These are phyloP conservation scores for Drosophila anomalata DNA, from an alignment of 2,888 invertebrate species.

Conservation along the genomic window DNA sequence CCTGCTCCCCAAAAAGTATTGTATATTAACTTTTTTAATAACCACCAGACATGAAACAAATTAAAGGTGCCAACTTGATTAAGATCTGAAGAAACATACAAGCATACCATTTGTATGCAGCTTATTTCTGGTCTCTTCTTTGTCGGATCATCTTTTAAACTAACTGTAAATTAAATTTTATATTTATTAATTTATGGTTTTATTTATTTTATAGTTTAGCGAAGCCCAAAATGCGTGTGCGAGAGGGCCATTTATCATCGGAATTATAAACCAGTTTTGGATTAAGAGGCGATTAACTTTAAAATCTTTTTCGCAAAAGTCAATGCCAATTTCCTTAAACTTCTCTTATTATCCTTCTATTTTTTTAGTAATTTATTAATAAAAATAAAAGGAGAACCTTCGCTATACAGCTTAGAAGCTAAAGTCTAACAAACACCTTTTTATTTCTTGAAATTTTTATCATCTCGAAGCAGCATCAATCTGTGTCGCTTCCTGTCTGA, in stretches of 20 bases:
- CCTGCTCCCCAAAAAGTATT: slow-evolving; percentile 3
- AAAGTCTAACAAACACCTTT: neutral
- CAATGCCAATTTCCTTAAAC: slow-evolving; percentile 34
- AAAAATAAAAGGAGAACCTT: slow-evolving; percentile 14
- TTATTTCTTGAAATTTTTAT: neutral
- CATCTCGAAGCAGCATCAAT: slow-evolving; percentile 10
- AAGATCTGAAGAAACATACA: slow-evolving; percentile 43
- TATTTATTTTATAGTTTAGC: slow-evolving; percentile 26
- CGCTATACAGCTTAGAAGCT: neutral
- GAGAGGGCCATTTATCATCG: slow-evolving; percentile 19
- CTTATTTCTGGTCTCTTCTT: slow-evolving; percentile 9
- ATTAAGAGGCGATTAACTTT: slow-evolving; percentile 11
- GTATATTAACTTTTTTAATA: neutral
- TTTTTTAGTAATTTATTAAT: neutral
- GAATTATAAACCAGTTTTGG: slow-evolving; percentile 38
- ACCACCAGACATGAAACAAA: slow-evolving; percentile 35
- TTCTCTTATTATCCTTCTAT: neutral
- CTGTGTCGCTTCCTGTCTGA: slow-evolving; percentile 53
- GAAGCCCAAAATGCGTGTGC: slow-evolving; percentile 25
- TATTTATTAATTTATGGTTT: slow-evolving; percentile 47
- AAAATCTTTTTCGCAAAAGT: slow-evolving; percentile 3
- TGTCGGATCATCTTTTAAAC: slow-evolving; percentile 12
- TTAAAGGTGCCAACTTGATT: slow-evolving; percentile 69
- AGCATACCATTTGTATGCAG: slow-evolving; percentile 42
- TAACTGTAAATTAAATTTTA: slow-evolving; percentile 34